These are phyloP conservation scores for Perca schrenkii DNA, from an alignment of 2,113 vertebrate species.

Conservation along the genomic window DNA sequence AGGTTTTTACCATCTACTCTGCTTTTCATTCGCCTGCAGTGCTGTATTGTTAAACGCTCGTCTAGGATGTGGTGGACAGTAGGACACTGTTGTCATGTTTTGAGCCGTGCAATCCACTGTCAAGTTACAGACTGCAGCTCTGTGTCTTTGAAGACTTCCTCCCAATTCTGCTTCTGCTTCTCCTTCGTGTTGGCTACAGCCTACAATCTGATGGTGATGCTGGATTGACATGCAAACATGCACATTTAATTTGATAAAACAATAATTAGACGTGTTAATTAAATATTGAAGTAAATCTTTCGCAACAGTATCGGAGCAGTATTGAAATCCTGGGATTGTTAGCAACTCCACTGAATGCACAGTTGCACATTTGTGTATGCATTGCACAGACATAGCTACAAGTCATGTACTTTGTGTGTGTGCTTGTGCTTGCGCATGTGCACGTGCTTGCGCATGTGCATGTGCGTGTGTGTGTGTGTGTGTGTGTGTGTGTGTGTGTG, in stretches of 20 bases:
- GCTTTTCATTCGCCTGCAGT: slow-evolving; percentile 1
- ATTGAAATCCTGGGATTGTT: slow-evolving; percentile 31
- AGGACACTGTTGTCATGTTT: slow-evolving; percentile 29
- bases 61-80: slow-evolving; percentile 9
- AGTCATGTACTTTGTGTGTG: slow-evolving; percentile 20
- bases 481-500: slow-evolving; percentile 19
- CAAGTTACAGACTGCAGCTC: slow-evolving; percentile 12
- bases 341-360: neutral
- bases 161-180: neutral
- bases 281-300: slow-evolving; percentile 7
- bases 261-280: slow-evolving; percentile 1
- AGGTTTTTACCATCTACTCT: neutral
- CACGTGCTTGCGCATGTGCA: neutral
- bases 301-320: neutral
- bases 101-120: neutral
- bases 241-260: slow-evolving; percentile 4
- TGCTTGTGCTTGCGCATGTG: neutral
- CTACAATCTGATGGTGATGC: neutral
- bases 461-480: too few species aligned
- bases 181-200: neutral
- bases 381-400: slow-evolving; percentile 9
- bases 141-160: neutral
- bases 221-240: neutral
- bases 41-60: neutral
- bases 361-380: slow-evolving; percentile 33